Evolutionary conservation across 2,113 vertebrate species (phyloP), one percentile per base, ranked within the genome.

Genomic region (Lepisosteus osseus): DNA sequence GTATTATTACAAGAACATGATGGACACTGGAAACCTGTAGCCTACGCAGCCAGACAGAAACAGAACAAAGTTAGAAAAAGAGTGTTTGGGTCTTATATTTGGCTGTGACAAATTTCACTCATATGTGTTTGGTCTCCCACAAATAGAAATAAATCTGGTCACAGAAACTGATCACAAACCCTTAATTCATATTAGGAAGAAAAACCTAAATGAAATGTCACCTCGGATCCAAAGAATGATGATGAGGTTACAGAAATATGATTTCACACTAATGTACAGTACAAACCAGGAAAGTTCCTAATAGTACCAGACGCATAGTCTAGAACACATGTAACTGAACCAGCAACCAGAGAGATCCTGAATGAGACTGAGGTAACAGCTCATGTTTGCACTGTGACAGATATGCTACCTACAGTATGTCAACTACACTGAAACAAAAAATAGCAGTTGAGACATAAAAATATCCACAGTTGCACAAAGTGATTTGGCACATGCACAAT

Each of bases 211-310:
- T 67, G 51, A 71, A 56, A 61, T 61, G 59, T 61, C 59, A 11
- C 59, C 59, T 15, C 6, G 59, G 47, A 72, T 65, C 43, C 56
- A 70, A 12, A 2, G 7, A 3, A 11, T 61, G 56, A 67, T 75
- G 74, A 71, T 71, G 69, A 29, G 6, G 17, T 29, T 71, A 9
- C 68, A 74, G 43, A 3, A 15, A 0, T 54, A 71, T 72, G 64
- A 79, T 54, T 68, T 69, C 61, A 70, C 71, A 7, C 6, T 72
- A 59, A 59, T 72, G n/a, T n/a, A n/a, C n/a, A n/a, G 9, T 67
- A 72, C 17, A 76, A 68, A 6, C 68, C 66, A 9, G 79, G 69
- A 1, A 78, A 74, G 45, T 41, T 74, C 72, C 68, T 72, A 7
- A 55, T 72, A 4, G 43, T 62, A 4, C 61, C 61, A n/a, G 61